A percentile compares a stretch with the other conserved stretches of the same genome.
These are phyloP conservation scores for Talpa occidentalis DNA, from an alignment of 2,113 vertebrate genomes.

Conservation along the genomic window DNA sequence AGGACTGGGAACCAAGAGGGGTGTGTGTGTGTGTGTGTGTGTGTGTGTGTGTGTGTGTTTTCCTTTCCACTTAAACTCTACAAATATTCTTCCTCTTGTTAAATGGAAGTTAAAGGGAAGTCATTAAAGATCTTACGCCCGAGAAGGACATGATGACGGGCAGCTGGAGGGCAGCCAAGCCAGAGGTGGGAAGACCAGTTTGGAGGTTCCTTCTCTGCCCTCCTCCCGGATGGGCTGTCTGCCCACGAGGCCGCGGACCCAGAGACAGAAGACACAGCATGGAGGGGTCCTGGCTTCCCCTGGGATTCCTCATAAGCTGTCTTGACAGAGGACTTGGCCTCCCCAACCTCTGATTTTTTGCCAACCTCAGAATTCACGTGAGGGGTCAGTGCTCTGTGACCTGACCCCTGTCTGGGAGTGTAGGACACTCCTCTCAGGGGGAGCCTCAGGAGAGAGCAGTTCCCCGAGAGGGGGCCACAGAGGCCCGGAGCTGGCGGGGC, in stretches of 20 bases:
- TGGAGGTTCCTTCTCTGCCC: background rate
- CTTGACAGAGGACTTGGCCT: background rate
- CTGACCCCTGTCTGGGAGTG: background rate
- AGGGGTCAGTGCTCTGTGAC: background rate
- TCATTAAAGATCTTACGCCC: conserved; percentile 64
- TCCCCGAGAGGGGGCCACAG: background rate
- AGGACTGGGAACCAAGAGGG: background rate
- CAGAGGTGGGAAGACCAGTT: background rate
- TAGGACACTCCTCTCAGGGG: background rate
- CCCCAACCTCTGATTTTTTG: background rate
- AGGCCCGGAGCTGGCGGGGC: background rate
- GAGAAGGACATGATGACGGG: background rate
- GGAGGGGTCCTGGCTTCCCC: background rate
- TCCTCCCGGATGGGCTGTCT: conserved; percentile 11
- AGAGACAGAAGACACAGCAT: background rate
- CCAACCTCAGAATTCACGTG: background rate
- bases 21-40: background rate
- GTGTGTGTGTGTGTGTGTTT: background rate
- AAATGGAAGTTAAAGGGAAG: conserved; percentile 69
- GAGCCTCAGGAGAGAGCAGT: background rate
- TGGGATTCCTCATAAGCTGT: background rate
- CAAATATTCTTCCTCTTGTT: conserved; percentile 60
- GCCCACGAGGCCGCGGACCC: background rate
- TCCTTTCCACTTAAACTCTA: conserved; percentile 40
- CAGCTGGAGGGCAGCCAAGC: conserved; percentile 53